Conservation (phyloP, 2,888 invertebrate genomes). For the Heterodera filipjevi region DNA sequence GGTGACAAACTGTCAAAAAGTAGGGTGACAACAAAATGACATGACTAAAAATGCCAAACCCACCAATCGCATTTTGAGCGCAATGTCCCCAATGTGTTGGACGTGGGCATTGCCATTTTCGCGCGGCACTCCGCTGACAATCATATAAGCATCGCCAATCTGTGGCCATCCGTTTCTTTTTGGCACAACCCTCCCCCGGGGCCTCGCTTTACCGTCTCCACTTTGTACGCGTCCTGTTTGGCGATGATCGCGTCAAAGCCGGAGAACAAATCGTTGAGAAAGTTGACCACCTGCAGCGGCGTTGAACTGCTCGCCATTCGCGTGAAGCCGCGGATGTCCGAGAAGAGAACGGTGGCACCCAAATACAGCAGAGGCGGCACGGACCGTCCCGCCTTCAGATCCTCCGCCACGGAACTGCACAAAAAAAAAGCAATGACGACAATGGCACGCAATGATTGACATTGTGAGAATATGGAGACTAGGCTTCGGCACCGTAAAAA, state of each 20-base stretch:
- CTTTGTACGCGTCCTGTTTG: conserved; percentile 64
- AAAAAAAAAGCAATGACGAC: neutral
- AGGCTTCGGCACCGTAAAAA: no score
- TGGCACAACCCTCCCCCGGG: neutral
- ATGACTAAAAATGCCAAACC: conserved; percentile 24
- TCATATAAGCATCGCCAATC: conserved; percentile 65
- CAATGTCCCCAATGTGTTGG: conserved; percentile 62
- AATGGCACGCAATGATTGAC: no score
- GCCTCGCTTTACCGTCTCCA: conserved; percentile 38
- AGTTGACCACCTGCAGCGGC: conserved; percentile 62
- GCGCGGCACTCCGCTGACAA: conserved; percentile 63
- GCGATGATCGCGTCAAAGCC: conserved; percentile 64
- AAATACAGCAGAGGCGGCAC: conserved; percentile 61
- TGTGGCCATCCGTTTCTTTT: neutral
- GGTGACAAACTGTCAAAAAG: conserved; percentile 41
- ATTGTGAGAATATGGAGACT: no score
- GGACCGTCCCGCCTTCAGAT: conserved; percentile 60
- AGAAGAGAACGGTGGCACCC: conserved; percentile 62
- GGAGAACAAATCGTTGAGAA: conserved; percentile 63
- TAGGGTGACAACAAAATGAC: neutral
- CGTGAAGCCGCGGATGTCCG: conserved; percentile 62
- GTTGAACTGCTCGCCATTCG: conserved; percentile 62
- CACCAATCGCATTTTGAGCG: conserved; percentile 62
- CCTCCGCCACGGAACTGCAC: conserved; percentile 60
- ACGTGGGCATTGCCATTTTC: conserved; percentile 63